Evolutionary conservation across 2,888 invertebrate species (phyloP).

Genomic region (Phyto melanocephala): DNA sequence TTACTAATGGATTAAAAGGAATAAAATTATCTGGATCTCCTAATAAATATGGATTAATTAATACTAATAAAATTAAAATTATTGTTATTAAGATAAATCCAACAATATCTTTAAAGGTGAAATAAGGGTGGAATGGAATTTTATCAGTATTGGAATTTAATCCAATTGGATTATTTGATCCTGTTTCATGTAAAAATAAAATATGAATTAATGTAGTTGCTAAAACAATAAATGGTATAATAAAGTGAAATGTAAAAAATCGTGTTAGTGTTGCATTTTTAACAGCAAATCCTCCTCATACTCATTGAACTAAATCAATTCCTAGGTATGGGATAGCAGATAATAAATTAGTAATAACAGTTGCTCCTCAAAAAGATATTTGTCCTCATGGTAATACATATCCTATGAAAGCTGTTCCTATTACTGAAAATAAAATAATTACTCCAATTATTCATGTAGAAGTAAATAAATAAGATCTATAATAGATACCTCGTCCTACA

Average conservation of each 20-base stretch:
- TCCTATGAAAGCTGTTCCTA: slow-evolving; percentile 87
- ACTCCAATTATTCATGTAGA: slow-evolving; percentile 84
- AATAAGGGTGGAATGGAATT: slow-evolving; percentile 85
- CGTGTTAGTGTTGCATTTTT: slow-evolving; percentile 87
- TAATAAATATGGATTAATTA: slow-evolving; percentile 82
- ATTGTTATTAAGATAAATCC: slow-evolving; percentile 82
- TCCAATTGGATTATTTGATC: slow-evolving; percentile 85
- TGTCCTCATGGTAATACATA: slow-evolving; percentile 89
- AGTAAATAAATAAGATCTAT: slow-evolving; percentile 80
- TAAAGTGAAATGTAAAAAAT: slow-evolving; percentile 86
- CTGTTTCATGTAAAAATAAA: slow-evolving; percentile 84
- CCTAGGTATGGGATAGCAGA: slow-evolving; percentile 87
- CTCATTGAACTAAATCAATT: slow-evolving; percentile 82
- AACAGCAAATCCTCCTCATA: slow-evolving; percentile 88
- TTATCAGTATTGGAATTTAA: slow-evolving; percentile 84
- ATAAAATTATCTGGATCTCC: slow-evolving; percentile 88
- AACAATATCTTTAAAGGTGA: slow-evolving; percentile 83
- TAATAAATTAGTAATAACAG: slow-evolving; percentile 87
- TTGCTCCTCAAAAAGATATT: slow-evolving; percentile 90
- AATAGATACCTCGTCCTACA: slow-evolving; percentile 84
- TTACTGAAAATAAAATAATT: slow-evolving; percentile 83
- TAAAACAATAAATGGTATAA: slow-evolving; percentile 85
- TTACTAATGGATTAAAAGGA: slow-evolving; percentile 79
- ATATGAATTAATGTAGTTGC: slow-evolving; percentile 83
- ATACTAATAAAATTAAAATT: slow-evolving; percentile 80